Evolutionary conservation across 2,113 vertebrate species (phyloP).

Genomic region (Cebidichthys violaceus): DNA sequence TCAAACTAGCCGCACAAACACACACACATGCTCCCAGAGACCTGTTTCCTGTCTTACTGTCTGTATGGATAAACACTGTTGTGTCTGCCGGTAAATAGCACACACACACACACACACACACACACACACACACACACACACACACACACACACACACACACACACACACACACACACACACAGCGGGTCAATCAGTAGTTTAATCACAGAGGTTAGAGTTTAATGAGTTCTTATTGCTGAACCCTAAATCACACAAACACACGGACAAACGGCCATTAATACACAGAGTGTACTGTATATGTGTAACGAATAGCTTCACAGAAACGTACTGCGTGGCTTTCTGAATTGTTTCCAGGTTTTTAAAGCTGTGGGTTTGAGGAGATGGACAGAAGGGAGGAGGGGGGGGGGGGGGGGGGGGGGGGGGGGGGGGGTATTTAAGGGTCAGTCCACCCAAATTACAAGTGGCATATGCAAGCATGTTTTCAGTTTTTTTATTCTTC

Average conservation of each 20-base stretch:
- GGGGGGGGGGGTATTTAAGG: background rate
- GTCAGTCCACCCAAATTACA: constrained; percentile 15
- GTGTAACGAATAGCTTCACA: constrained; percentile 52
- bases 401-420: background rate
- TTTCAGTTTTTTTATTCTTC: background rate
- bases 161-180: constrained; percentile 18
- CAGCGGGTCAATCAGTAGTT: constrained; percentile 68
- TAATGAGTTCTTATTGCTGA: constrained; percentile 74
- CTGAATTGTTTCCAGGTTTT: constrained; percentile 59
- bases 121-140: background rate
- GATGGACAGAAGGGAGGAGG: constrained; percentile 14
- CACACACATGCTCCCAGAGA: background rate
- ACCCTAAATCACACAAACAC: constrained; percentile 69
- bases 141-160: background rate
- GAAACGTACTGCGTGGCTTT: background rate
- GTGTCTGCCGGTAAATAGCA: constrained; percentile 59
- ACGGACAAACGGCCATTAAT: constrained; percentile 39
- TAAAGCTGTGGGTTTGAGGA: constrained; percentile 14
- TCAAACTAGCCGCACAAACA: background rate
- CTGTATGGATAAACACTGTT: constrained; percentile 44
- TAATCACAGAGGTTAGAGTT: constrained; percentile 76
- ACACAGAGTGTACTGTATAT: constrained; percentile 29
- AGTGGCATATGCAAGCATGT: background rate
- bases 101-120: background rate
- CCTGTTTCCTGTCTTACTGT: constrained; percentile 38